phyloP scores from a whole-genome alignment of 2,888 invertebrate genomes.

The Bimastos eiseni region DNA sequence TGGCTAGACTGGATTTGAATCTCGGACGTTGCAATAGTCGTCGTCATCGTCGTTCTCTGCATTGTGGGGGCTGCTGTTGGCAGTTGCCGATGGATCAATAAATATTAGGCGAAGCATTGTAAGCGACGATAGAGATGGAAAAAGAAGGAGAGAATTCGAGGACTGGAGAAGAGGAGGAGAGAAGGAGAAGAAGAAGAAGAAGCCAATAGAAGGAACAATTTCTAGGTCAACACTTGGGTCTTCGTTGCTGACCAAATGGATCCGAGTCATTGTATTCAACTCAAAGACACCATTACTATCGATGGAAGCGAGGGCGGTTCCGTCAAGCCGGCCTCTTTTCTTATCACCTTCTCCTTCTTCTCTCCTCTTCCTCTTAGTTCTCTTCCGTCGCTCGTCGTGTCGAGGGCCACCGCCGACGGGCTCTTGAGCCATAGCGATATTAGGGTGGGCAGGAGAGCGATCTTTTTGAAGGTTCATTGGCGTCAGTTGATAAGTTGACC shows the following conservation, averaged over 20 bases:
- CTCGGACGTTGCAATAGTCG: neutral
- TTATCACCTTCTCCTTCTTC: neutral
- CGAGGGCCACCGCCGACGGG: neutral
- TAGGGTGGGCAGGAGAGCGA: neutral
- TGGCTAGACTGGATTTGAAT: too few species aligned
- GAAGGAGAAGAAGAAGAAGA: neutral
- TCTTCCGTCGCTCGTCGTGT: neutral
- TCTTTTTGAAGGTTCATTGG: too few species aligned
- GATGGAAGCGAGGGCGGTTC: neutral
- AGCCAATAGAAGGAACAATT: slow-evolving; percentile 13
- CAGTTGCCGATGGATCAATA: neutral
- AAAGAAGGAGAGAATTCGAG: neutral
- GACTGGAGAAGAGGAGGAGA: neutral
- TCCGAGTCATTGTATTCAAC: neutral
- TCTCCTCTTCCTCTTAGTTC: neutral
- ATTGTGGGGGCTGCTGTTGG: neutral
- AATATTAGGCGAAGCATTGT: neutral
- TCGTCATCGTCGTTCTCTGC: neutral
- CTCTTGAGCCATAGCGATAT: neutral
- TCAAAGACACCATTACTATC: neutral
- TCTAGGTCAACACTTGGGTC: neutral
- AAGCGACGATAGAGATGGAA: neutral
- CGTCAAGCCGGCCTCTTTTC: neutral
- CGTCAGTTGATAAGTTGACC: neutral
- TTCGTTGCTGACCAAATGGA: neutral